Evolutionary conservation across 2,888 invertebrate species (phyloP).

Genomic region (Acrobasis repandana): DNA sequence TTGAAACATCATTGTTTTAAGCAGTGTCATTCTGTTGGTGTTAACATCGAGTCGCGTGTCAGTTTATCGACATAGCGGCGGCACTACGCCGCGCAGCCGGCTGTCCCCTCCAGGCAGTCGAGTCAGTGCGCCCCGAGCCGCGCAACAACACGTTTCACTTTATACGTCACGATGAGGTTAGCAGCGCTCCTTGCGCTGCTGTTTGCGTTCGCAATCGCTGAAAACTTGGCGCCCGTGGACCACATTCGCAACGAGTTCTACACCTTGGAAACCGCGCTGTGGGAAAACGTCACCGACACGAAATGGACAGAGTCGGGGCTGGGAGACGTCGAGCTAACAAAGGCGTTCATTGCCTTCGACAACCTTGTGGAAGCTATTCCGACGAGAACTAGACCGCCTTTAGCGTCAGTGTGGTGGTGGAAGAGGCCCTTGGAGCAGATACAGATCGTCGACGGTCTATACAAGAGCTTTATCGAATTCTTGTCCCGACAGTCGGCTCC

Average conservation of each 20-base stretch:
- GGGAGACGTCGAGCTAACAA: slow-evolving; percentile 82
- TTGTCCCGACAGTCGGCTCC: slow-evolving; percentile 69
- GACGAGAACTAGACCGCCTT: slow-evolving; percentile 48
- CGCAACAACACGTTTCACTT: slow-evolving; percentile 50
- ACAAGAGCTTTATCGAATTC: slow-evolving; percentile 86
- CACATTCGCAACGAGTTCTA: slow-evolving; percentile 83
- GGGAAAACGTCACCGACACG: slow-evolving; percentile 70
- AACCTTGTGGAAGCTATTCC: slow-evolving; percentile 70
- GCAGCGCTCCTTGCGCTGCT: slow-evolving; percentile 63
- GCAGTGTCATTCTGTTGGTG: not conserved
- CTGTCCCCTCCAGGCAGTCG: slow-evolving; percentile 54
- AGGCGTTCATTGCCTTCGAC: slow-evolving; percentile 81
- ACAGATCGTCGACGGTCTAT: slow-evolving; percentile 85
- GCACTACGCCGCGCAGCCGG: slow-evolving; percentile 59
- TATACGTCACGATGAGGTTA: slow-evolving; percentile 54
- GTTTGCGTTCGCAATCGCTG: slow-evolving; percentile 50
- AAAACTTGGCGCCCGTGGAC: slow-evolving; percentile 79
- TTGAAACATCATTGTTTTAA: slow-evolving; percentile 16
- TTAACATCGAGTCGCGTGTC: not conserved
- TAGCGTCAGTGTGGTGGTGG: slow-evolving; percentile 84
- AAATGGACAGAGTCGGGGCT: slow-evolving; percentile 59
- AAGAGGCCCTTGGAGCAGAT: slow-evolving; percentile 83
- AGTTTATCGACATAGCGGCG: slow-evolving; percentile 29
- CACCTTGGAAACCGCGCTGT: slow-evolving; percentile 79
- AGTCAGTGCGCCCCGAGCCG: slow-evolving; percentile 60